A percentile compares a stretch with the other conserved stretches of the same genome.
phyloP scores from a whole-genome alignment of 2,888 invertebrate genomes.

The Furcula furcula region DNA sequence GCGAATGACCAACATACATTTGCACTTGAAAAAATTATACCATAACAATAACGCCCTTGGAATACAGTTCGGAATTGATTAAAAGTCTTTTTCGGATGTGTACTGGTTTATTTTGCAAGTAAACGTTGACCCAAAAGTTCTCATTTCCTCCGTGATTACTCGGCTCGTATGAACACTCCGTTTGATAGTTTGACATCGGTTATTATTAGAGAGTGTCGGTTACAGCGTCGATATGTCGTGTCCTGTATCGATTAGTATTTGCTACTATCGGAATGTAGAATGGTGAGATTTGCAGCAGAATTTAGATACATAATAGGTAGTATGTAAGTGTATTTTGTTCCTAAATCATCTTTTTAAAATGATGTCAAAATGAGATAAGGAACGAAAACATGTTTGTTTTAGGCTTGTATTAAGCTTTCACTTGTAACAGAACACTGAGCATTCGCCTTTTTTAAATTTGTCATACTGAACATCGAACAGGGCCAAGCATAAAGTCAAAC shows the following conservation, averaged over 20 bases:
- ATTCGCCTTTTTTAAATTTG: too few species aligned
- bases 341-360: too few species aligned
- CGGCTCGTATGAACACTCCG: constrained; percentile 43
- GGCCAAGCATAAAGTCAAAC: too few species aligned
- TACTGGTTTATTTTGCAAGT: constrained; percentile 20
- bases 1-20: constrained; percentile 42
- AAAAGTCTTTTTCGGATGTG: constrained; percentile 13
- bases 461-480: too few species aligned
- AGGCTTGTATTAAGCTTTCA: too few species aligned
- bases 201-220: constrained; percentile 60
- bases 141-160: constrained; percentile 74
- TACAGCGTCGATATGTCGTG: constrained; percentile 34
- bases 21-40: constrained; percentile 33
- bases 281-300: too few species aligned
- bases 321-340: too few species aligned
- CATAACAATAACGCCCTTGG: constrained; percentile 17
- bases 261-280: too few species aligned
- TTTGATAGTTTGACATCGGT: constrained; percentile 56
- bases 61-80: constrained; percentile 43
- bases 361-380: too few species aligned
- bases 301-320: too few species aligned
- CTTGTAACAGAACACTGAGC: too few species aligned
- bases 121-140: constrained; percentile 67
- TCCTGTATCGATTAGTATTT: constrained; percentile 35
- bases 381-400: too few species aligned